Percentiles rank a stretch among this genome's conserved stretches.
phyloP scores from a whole-genome alignment of 2,797 vertebrate genomes.

The Channallabes apus region DNA sequence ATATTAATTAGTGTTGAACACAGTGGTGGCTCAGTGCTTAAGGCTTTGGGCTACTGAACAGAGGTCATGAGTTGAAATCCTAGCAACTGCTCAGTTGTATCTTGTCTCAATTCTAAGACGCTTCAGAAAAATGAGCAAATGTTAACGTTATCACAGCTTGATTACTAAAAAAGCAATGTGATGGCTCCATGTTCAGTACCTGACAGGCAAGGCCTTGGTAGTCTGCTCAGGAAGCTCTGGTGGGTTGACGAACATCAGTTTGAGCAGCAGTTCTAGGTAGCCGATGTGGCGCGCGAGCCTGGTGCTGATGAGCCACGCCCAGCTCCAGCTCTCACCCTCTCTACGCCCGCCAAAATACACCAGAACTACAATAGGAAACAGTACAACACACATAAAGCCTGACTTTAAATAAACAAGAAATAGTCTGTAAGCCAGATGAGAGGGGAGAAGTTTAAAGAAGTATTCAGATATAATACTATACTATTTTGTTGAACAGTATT shows the following conservation, averaged over 20 bases:
- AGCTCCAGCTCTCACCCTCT: constrained; percentile 95
- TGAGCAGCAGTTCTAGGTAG: constrained; percentile 93
- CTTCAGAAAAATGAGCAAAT: neutral
- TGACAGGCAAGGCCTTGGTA: constrained; percentile 93
- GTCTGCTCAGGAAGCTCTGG: constrained; percentile 97
- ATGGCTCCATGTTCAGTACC: constrained; percentile 70
- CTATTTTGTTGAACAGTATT: neutral
- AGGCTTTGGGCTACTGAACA: neutral
- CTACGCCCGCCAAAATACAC: constrained; percentile 95
- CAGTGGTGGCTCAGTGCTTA: neutral
- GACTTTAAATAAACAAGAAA: neutral
- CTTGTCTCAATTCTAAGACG: neutral
- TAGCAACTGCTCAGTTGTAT: neutral
- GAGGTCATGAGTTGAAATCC: neutral
- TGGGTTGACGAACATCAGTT: constrained; percentile 97
- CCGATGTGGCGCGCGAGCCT: constrained; percentile 90
- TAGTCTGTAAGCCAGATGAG: neutral
- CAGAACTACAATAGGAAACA: constrained; percentile 73
- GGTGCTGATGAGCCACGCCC: constrained; percentile 94
- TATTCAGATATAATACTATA: neutral
- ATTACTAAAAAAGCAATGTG: neutral
- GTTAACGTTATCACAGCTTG: neutral
- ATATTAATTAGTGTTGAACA: neutral
- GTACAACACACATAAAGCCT: neutral
- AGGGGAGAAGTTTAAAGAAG: neutral